Evolutionary conservation across 2,888 invertebrate genomes (phyloP), one percentile per base, ranked within the genome.

Genomic region (Cephus runcator): DNA sequence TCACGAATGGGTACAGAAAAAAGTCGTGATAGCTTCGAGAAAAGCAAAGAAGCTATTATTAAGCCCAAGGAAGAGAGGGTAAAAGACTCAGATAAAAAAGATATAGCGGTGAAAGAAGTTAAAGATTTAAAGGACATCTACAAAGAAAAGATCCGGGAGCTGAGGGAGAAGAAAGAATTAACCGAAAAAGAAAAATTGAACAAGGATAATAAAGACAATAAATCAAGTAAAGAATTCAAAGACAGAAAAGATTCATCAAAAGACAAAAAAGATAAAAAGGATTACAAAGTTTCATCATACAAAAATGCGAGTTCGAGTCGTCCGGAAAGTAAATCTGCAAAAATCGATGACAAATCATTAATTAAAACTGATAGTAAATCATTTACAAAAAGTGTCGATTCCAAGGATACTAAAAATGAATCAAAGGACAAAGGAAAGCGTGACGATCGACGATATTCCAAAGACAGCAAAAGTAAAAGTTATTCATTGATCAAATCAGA

Each of bases 41-140:
- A 85, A 81, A 77, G 75, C 56, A 86, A 85, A 36, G 86, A 86
- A 36, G 82, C 69, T 75, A 69, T 73, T 0, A 82, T 12, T n/a
- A 87, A 85, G 76, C 12, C 69, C 12, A 88, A 86, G 73, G 88
- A 89, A 31, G 83, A 82, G 12, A 88, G 85, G 69, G 12, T 73
- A 1, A 88, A 87, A n/a, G 88, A 87, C 75, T 71, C 35, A 1
- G 90, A 89, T 3, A 89, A 84, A 73, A 90, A 88, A 71, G 89
- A 90, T 6, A 81, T 79, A n/a, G 76, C 78, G 12, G 85, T 79
- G 12, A 86, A 89, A 56, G 89, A 87, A 75, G 80, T 82, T 1
- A 91, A 90, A 81, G 91, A 91, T 81, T 79, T 91, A 56, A 91
- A 91, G 77, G 91, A 91, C 80, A 85, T 91, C n/a, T 91, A 91